Percentiles rank a stretch among this genome's conserved stretches.
These are phyloP conservation scores for Netelia fuscicornis DNA, from an alignment of 2,888 invertebrate genomes.

Conservation along the genomic window DNA sequence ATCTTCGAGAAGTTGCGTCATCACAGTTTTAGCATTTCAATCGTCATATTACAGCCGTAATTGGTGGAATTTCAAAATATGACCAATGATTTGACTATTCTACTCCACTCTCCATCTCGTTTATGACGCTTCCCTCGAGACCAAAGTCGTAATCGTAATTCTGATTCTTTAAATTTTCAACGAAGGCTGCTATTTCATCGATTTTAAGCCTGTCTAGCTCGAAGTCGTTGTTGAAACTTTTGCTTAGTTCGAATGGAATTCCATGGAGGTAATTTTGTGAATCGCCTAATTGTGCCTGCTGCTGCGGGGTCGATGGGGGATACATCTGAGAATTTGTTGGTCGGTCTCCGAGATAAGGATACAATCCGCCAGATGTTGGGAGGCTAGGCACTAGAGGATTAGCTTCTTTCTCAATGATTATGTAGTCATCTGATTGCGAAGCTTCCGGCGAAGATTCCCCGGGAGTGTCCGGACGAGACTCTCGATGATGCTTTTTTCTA, in stretches of 20 bases:
- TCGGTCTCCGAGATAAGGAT: conserved; percentile 74
- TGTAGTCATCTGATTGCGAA: conserved; percentile 75
- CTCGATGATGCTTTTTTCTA: conserved; percentile 80
- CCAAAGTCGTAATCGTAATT: conserved; percentile 86
- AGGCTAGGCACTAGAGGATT: conserved; percentile 63
- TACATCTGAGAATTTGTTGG: conserved; percentile 59
- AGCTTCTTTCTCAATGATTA: conserved; percentile 75
- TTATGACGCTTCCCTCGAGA: conserved; percentile 86
- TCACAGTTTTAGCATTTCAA: conserved; percentile 30
- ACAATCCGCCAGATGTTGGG: conserved; percentile 70
- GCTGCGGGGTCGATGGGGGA: conserved; percentile 64
- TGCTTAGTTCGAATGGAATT: conserved; percentile 86
- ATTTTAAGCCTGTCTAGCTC: conserved; percentile 85
- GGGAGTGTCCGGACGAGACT: conserved; percentile 78
- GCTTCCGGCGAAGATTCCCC: conserved; percentile 72
- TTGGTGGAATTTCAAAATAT: background rate
- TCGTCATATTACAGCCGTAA: background rate
- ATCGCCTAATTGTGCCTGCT: conserved; percentile 64
- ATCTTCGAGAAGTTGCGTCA: background rate
- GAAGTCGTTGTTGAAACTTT: conserved; percentile 85
- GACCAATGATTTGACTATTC: conserved; percentile 18
- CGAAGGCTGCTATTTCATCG: conserved; percentile 86
- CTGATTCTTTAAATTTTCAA: conserved; percentile 85
- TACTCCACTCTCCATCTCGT: conserved; percentile 83
- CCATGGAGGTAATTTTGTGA: conserved; percentile 85